Base-by-base conservation (phyloP, 2,797 vertebrate species). In the Syncerus caffer region DNA sequence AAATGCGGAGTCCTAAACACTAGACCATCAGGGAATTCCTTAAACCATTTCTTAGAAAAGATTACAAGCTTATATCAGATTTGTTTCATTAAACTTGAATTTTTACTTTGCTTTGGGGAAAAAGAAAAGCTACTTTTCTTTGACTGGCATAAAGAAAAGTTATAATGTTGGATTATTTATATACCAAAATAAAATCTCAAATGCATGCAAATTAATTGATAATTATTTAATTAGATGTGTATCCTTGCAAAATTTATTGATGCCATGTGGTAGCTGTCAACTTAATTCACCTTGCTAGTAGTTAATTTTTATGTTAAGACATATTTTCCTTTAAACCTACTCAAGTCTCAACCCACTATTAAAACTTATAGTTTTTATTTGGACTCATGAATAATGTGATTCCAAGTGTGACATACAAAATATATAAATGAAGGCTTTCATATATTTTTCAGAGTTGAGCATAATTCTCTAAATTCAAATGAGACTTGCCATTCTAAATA, bases 401-500 rank as follows among this genome's bases (percentile, higher is more conserved):
- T 95, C n/a, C 10, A 90, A 88, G 51, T 71, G 53, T 84, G 50
- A 96, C 53, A 3, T 82, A 85, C 34, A 85, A 90, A 95, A 94
- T 87, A 31, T 17, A 89, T 29, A 76, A 57, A 50, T 76, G 19
- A 79, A 79, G 27, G 45, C 15, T 79, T 10, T 55, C 47, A 79
- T 38, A 3, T 67, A 93, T 76, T 96, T 83, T 90, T 90, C 55
- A 84, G 21, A 74, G 31, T 84, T 42, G 92, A 91, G 87, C 9
- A 91, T 42, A 93, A 93, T 87, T 42, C 25, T 95, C 85, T 96
- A 93, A 89, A 94, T 88, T 51, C 47, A 92, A 82, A 89, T n/a
- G n/a, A 88, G 27, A 91, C 76, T n/a, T 62, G 38, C 6, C 8
- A 92, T 84, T 93, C 78, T 93, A 47, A 78, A 93, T 85, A 93